Evolutionary conservation across 1,140 invertebrate species (phyloP), one percentile per base, ranked within the genome.

Genomic region (Andrena cerasifolii): DNA sequence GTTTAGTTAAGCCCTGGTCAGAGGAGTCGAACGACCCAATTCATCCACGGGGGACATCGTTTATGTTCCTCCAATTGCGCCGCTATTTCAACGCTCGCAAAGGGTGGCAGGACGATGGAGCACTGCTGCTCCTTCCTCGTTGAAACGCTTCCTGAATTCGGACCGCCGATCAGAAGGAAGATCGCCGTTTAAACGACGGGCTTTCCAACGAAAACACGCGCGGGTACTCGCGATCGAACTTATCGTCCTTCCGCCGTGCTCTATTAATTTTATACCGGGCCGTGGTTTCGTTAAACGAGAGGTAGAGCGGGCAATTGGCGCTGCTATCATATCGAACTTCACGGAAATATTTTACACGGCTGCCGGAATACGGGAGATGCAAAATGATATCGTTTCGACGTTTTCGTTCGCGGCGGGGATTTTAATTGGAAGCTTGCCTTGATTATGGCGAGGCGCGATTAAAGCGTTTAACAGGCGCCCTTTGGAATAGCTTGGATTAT

Each of bases 401-500:
- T n/a, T 40, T n/a, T 4, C 14, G 16, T 7, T n/a, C 28, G 18
- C 36, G 31, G 14, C 6, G 10, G 6, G 49, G 5, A 63, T 73
- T 73, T 73, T 36, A 62, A 72, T 61, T 49, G 40, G 28, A 54
- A 16, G 33, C 31, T n/a, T 45, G 18, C 26, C 16, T 16, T 24
- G 28, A 24, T 51, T 18, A 3, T 47, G 14, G 21, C 12, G 12
- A n/a, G n/a, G 36, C 24, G 6, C 14, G 10, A 40, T 40, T 40
- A 40, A 40, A 40, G 10, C 10, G 10, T 40, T 40, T 40, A 40
- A 40, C 10, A 10, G 36, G 10, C 10, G 3, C 10, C 36, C 36
- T 10, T 10, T 40, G n/a, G n/a, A n/a, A n/a, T n/a, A 40, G 10
- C 10, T 40, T 40, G 10, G 10, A 40, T 40, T 40, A 40, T 40